Evolutionary conservation across 2,113 vertebrate genomes (phyloP).

Genomic region (Tachysurus vachellii): DNA sequence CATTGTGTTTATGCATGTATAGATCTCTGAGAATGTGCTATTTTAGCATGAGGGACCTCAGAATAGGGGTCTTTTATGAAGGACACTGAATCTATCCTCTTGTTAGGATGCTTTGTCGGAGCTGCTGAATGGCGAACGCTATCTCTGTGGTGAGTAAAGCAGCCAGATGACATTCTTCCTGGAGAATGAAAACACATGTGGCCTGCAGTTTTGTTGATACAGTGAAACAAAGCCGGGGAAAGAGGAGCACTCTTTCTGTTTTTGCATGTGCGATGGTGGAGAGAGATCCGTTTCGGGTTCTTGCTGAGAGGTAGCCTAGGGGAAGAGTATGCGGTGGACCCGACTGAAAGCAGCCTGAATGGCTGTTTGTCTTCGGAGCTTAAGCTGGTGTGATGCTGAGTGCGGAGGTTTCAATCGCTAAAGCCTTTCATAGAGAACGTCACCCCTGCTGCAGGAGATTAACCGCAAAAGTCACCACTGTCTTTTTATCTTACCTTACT

Average conservation of each 20-base stretch:
- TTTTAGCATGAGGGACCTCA: constrained; percentile 57
- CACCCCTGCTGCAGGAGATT: constrained; percentile 40
- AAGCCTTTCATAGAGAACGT: constrained; percentile 32
- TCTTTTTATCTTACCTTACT: constrained; percentile 14
- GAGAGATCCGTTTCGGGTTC: constrained; percentile 27
- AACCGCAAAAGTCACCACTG: constrained; percentile 34
- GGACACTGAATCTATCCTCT: constrained; percentile 64
- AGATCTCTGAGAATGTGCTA: constrained; percentile 42
- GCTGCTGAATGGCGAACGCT: constrained; percentile 63
- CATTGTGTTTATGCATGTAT: constrained; percentile 46
- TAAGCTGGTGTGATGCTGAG: constrained; percentile 14
- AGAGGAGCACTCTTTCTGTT: constrained; percentile 14
- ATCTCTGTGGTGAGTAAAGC: constrained; percentile 71
- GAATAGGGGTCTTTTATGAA: constrained; percentile 69
- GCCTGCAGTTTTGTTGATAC: constrained; percentile 69
- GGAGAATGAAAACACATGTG: constrained; percentile 54
- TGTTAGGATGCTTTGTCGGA: constrained; percentile 73
- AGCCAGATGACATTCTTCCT: constrained; percentile 75
- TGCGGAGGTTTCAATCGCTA: constrained; percentile 22
- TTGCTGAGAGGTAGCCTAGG: constrained; percentile 22
- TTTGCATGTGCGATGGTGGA: constrained; percentile 28
- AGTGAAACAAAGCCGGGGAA: constrained; percentile 53
- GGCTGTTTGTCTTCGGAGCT: constrained; percentile 38
- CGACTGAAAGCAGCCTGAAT: constrained; percentile 45
- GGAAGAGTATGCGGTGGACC: constrained; percentile 31